Evolutionary conservation across 37 sponge, comb jelly and placozoan genomes (phyloP).

Genomic region (Aphrocallistes beatrix): DNA sequence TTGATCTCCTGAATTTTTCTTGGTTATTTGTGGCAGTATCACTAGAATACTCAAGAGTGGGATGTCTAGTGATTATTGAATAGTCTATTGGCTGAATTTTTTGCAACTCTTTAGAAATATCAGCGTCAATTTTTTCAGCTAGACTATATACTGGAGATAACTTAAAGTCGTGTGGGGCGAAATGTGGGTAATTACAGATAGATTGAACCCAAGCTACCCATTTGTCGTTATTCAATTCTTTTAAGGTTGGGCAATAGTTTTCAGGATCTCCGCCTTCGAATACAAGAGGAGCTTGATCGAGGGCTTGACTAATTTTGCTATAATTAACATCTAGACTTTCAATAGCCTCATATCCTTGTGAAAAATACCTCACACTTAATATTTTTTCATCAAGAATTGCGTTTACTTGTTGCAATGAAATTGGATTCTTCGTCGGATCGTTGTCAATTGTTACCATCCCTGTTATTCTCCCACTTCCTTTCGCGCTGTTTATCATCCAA

Average conservation of each 20-base stretch:
- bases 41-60: no score
- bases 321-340: neutral
- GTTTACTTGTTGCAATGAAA: neutral
- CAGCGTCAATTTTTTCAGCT: no score
- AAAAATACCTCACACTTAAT: neutral
- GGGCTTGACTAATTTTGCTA: neutral
- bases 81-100: no score
- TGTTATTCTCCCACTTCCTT: neutral
- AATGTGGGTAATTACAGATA: no score
- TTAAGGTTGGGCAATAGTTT: neutral
- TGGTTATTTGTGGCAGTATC: no score
- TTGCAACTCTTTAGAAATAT: no score
- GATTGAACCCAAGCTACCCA: neutral
- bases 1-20: no score
- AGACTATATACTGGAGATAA: no score
- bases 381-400: neutral
- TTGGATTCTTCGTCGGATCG: no score
- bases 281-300: neutral
- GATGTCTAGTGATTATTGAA: no score
- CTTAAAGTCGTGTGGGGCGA: no score
- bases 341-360: no score
- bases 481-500: neutral
- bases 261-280: neutral
- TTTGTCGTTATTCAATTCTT: neutral
- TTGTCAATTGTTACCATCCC: neutral